Base-by-base conservation (phyloP, 2,888 invertebrate species). In the Parelbella ahira region DNA sequence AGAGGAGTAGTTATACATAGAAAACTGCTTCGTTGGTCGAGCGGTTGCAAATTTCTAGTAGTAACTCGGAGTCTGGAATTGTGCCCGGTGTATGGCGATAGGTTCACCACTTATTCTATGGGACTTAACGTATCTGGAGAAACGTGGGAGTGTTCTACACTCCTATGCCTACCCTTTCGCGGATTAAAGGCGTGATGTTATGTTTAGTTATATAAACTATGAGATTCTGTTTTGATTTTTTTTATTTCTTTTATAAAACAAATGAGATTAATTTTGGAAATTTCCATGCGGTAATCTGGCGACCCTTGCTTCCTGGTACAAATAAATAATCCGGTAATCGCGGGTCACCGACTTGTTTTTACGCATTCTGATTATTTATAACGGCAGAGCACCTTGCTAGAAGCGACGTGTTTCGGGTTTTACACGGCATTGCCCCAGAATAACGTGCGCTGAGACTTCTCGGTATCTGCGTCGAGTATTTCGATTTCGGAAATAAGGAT, bases 401-500 rank as follows among this genome's bases (percentile, higher is more conserved):
- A 76, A 73, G 73, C 65, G 65, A 76, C 78, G 76, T 77, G 80
- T 72, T 77, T 78, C 72, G 79, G 60, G 74, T 78, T 75, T 75
- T 68, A 81, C 79, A 63, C 74, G 68, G 69, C 78, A 72, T 69
- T 74, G 79, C 74, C 80, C 78, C 82, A 77, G 80, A 82, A 83
- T 82, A 82, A 78, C 77, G 66, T 72, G 60, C 60, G 72, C 58
- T 57, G 69, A 73, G 70, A 78, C 72, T 83, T 84, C 83, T 76
- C 69, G 68, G 84, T 84, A 84, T 66, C 64, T 72, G 60, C 54
- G 70, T 60, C 68, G 73, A 63, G 78, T 82, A 77, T 82, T 84
- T 84, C 78, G 81, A 82, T 81, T 82, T 84, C 84, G 83, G 84
- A 84, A 81, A 83, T 77, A 76, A 75, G 71, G 74, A 75, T 84